phyloP scores from a whole-genome alignment of 92 coral and sea anemone genomes.

The Scolanthus callimorphus region DNA sequence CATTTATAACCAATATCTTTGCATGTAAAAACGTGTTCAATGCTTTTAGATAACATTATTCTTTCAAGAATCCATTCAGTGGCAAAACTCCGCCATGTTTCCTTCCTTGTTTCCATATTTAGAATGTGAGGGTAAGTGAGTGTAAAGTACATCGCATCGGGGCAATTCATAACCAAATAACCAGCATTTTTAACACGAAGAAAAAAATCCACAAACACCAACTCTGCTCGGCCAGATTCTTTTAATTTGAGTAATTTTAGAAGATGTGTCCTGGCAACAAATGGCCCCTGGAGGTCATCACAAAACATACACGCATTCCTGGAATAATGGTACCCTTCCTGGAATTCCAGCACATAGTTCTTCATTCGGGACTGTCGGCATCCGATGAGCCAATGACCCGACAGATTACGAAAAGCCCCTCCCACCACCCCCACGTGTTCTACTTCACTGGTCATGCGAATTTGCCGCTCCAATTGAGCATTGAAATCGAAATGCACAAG shows the following conservation, averaged over 20 bases:
- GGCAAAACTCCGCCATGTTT: constrained; percentile 13
- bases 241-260: constrained; percentile 4
- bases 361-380: constrained; percentile 22
- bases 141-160: constrained; percentile 33
- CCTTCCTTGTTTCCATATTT: constrained; percentile 2
- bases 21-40: constrained; percentile 21
- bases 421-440: constrained; percentile 28
- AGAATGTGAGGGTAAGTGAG: too few species aligned
- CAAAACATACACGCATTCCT: constrained; percentile 30
- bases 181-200: constrained; percentile 10
- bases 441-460: constrained; percentile 15
- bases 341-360: constrained; percentile 29
- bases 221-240: constrained; percentile 13
- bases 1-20: constrained; percentile 17
- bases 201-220: constrained; percentile 30
- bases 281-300: constrained; percentile 28
- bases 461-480: constrained; percentile 17
- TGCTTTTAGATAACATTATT: constrained; percentile 9
- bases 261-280: constrained; percentile 19
- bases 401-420: constrained; percentile 38
- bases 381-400: constrained; percentile 31
- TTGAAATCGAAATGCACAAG: constrained; percentile 30
- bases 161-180: constrained; percentile 30
- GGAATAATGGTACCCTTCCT: constrained; percentile 33
- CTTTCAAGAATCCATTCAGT: constrained; percentile 19